These are phyloP conservation scores for Drosophila ercepeae DNA, from an alignment of 1,140 invertebrate genomes.

Conservation along the genomic window DNA sequence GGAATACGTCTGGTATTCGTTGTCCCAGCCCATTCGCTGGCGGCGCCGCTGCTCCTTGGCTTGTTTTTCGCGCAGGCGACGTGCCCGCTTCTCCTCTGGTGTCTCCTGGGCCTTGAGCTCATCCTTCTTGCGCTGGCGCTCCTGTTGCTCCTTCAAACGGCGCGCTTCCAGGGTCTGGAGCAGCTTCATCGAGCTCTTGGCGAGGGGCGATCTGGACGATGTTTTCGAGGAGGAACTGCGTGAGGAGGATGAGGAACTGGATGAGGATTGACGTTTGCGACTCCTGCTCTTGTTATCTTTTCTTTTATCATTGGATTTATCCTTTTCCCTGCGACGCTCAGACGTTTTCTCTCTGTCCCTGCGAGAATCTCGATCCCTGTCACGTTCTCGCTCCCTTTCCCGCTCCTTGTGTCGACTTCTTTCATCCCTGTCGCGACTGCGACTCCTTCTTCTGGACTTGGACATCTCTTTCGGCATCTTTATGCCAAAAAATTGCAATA, in stretches of 20 bases:
- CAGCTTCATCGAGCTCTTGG: slow-evolving; percentile 85
- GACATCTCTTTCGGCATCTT: slow-evolving; percentile 60
- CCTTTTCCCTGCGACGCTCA: slow-evolving; percentile 22
- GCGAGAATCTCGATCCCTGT: slow-evolving; percentile 8
- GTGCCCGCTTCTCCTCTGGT: slow-evolving; percentile 95
- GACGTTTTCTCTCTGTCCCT: slow-evolving; percentile 31
- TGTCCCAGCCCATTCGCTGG: slow-evolving; percentile 97
- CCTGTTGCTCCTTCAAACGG: slow-evolving; percentile 87
- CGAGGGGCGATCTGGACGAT: slow-evolving; percentile 23
- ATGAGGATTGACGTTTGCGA: slow-evolving; percentile 34
- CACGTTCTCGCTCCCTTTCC: slow-evolving; percentile 12
- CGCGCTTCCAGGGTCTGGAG: slow-evolving; percentile 90
- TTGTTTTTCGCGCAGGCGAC: slow-evolving; percentile 95
- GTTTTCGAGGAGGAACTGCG: neutral
- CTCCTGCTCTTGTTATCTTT: slow-evolving; percentile 6
- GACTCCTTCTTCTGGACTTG: slow-evolving; percentile 19
- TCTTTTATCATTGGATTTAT: slow-evolving; percentile 8
- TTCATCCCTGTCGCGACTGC: slow-evolving; percentile 35
- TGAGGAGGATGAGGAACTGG: neutral
- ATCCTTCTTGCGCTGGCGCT: slow-evolving; percentile 91
- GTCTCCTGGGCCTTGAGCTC: slow-evolving; percentile 95
- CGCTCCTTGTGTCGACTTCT: slow-evolving; percentile 28
- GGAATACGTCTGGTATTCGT: slow-evolving; percentile 97
- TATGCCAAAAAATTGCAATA: neutral
- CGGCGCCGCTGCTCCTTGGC: slow-evolving; percentile 95